These are phyloP conservation scores for Tetrapedia diversipes DNA, from an alignment of 2,888 invertebrate genomes.

Conservation along the genomic window DNA sequence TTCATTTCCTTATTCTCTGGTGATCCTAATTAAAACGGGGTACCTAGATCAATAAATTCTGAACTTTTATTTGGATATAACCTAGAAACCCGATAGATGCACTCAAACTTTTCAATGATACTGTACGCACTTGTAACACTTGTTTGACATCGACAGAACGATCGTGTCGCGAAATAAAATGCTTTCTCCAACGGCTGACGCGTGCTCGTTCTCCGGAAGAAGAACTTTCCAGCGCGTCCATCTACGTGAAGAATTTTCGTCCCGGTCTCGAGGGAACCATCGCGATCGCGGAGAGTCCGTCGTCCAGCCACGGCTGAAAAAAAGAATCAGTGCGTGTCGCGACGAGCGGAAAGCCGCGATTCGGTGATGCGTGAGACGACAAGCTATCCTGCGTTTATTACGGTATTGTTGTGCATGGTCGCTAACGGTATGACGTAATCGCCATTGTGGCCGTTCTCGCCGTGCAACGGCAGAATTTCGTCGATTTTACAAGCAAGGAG, in stretches of 20 bases:
- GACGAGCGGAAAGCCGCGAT: conserved; percentile 47
- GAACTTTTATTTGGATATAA: too few species aligned
- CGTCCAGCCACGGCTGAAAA: conserved; percentile 21
- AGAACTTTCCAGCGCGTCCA: conserved; percentile 47
- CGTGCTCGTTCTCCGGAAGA: conserved; percentile 60
- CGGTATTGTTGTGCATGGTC: conserved; percentile 57
- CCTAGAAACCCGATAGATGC: too few species aligned
- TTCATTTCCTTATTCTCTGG: too few species aligned
- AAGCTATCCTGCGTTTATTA: conserved; percentile 47
- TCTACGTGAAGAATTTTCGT: conserved; percentile 34
- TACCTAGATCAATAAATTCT: too few species aligned
- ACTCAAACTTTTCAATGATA: too few species aligned
- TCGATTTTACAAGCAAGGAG: neutral
- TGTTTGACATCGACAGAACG: conserved; percentile 9
- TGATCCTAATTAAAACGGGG: too few species aligned
- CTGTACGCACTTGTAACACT: too few species aligned
- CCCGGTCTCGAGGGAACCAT: conserved; percentile 21
- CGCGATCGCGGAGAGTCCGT: conserved; percentile 20
- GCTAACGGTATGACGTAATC: conserved; percentile 62
- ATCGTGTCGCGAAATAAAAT: conserved; percentile 46
- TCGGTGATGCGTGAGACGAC: conserved; percentile 61
- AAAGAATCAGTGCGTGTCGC: conserved; percentile 52
- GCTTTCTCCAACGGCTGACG: conserved; percentile 59
- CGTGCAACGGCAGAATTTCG: conserved; percentile 28
- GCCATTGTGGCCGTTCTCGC: conserved; percentile 43